These are phyloP conservation scores for Cydia amplana DNA, from an alignment of 1,140 invertebrate genomes.

Conservation along the genomic window DNA sequence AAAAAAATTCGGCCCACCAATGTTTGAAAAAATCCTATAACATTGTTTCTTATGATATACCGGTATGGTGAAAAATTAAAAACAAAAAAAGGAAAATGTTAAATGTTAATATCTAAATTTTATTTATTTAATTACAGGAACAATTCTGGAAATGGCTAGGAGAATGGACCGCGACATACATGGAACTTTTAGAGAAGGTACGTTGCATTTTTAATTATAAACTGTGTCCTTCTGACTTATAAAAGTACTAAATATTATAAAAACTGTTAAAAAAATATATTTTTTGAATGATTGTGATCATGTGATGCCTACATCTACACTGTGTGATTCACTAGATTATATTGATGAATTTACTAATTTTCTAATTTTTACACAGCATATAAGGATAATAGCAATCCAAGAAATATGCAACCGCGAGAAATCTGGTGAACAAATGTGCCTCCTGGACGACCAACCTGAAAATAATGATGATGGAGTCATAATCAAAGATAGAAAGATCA, in stretches of 20 bases:
- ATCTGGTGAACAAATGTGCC: constrained; percentile 9
- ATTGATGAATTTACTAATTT: not conserved
- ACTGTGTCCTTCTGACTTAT: no score
- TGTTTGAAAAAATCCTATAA: no score
- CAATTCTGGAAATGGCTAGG: constrained; percentile 33
- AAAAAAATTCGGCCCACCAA: no score
- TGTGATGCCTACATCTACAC: no score
- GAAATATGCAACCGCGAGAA: constrained; percentile 20
- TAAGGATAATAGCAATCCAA: constrained; percentile 5
- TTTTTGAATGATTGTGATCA: no score
- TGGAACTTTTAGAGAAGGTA: constrained; percentile 31
- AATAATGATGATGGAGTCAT: not conserved
- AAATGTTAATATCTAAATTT: not conserved
- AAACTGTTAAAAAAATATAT: no score
- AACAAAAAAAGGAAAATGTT: no score
- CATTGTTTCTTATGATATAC: no score
- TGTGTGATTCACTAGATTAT: no score
- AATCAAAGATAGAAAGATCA: constrained; percentile 5
- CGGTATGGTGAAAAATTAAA: no score
- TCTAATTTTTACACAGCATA: constrained; percentile 8
- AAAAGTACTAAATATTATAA: no score
- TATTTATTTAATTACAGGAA: constrained; percentile 19
- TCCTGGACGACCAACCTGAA: not conserved
- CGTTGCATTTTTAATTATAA: not conserved
- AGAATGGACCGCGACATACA: constrained; percentile 29